Base-by-base conservation (phyloP, 1,140 invertebrate genomes). In the Aphaenogaster rudis region DNA sequence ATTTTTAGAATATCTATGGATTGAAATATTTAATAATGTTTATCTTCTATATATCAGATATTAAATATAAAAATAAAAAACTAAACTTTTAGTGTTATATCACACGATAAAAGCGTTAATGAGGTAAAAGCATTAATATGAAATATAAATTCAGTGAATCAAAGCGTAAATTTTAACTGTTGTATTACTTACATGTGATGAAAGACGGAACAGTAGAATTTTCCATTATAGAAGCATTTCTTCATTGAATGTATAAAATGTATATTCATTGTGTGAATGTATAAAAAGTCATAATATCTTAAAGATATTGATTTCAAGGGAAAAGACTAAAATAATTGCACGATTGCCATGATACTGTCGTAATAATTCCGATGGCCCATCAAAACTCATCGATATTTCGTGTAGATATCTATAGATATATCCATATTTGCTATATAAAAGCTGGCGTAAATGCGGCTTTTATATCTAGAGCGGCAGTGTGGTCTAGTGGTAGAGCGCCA, bases 361-460 rank as follows among this genome's bases (percentile, higher is more conserved):
- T 21, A 52, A 2, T 36, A 17, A 3, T 59, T 21, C 9, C 2
- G 59, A 57, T n/a, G 28, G 4, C 3, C 13, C 57, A 45, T 71
- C 48, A n/a, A 36, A 33, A 39, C 9, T 71, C 4, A 57, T 57
- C 64, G 21, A 81, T 80, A 28, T 80, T 81, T 45, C 15, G 15
- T 21, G 1, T 52, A 42, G 64, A 42, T 71, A 42, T 45, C 13
- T 21, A 50, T 57, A 67, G 33, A 48, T 42, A 17, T 33, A 42
- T 67, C 15, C 48, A 57, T 67, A 67, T 54, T 67, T 42, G 63
- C 13, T 54, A 8, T 45, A 50, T n/a, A 67, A 81, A 81, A 71
- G 9, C 9, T 3, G 13, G 2, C 15, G 5, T 59, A 36, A 81
- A 63, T 48, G n/a, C 21, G 21, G 21, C 21, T 21, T 21, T 21